Evolutionary conservation across 2,888 invertebrate genomes (phyloP).

Genomic region (Tinea trinotella): DNA sequence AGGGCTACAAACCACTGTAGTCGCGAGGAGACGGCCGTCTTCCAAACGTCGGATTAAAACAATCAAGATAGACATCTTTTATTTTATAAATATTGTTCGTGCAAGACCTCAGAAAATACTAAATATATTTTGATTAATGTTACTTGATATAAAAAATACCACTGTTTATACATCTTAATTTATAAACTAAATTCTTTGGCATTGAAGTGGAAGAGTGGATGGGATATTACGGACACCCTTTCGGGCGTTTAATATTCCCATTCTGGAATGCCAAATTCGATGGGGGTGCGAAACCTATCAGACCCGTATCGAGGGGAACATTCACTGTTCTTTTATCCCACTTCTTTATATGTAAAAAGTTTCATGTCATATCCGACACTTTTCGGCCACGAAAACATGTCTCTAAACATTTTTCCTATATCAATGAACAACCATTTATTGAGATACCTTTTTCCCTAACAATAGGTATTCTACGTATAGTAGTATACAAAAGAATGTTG

Average conservation of each 20-base stretch:
- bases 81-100: too few relatives aligned
- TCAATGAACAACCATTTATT: neutral
- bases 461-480: too few relatives aligned
- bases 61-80: too few relatives aligned
- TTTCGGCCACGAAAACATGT: neutral
- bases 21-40: too few relatives aligned
- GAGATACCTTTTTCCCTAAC: neutral
- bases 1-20: too few relatives aligned
- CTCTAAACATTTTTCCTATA: neutral
- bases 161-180: too few relatives aligned
- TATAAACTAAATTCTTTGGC: too few relatives aligned
- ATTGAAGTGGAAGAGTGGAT: neutral
- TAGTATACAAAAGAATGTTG: too few relatives aligned
- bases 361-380: constrained; percentile 5
- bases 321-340: constrained; percentile 3
- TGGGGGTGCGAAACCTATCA: constrained; percentile 12
- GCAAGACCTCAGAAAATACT: too few relatives aligned
- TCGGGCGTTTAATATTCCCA: neutral
- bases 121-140: too few relatives aligned
- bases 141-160: too few relatives aligned
- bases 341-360: constrained; percentile 4
- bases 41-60: too few relatives aligned
- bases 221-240: neutral
- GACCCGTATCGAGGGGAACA: neutral
- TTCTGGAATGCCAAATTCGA: constrained; percentile 6